phyloP scores from a whole-genome alignment of 2,113 vertebrate species.

The Globicephala melas region DNA sequence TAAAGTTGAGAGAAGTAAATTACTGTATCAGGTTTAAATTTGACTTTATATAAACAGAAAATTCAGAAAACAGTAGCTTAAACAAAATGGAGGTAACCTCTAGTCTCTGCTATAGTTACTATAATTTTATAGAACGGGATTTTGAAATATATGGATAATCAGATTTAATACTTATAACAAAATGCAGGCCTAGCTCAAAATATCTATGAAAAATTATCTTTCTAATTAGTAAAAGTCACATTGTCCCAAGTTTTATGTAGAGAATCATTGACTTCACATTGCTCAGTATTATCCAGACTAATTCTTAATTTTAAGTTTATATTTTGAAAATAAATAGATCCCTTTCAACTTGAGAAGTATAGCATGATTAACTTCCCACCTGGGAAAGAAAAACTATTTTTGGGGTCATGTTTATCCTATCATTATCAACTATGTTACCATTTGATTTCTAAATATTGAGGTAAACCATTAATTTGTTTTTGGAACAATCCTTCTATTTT shows the following conservation, averaged over 20 bases:
- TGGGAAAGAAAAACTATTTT: neutral
- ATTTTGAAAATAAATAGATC: conserved; percentile 1
- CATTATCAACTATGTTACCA: neutral
- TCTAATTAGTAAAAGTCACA: neutral
- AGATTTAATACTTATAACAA: neutral
- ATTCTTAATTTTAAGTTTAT: conserved; percentile 28
- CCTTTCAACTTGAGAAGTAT: neutral
- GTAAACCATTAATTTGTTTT: neutral
- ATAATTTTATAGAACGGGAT: neutral
- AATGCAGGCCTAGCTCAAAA: neutral
- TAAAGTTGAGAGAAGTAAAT: neutral
- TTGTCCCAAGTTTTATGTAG: neutral
- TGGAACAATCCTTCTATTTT: neutral
- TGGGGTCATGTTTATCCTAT: neutral
- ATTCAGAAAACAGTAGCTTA: neutral
- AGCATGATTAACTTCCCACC: neutral
- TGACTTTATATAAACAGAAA: neutral
- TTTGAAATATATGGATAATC: neutral
- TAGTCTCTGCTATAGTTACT: neutral
- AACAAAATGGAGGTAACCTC: neutral
- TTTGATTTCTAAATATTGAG: neutral
- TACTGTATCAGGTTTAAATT: neutral
- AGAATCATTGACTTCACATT: neutral
- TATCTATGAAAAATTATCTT: neutral
- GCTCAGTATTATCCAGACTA: neutral